phyloP scores from a whole-genome alignment of 2,797 vertebrate species.

The Pangasius krempfi region DNA sequence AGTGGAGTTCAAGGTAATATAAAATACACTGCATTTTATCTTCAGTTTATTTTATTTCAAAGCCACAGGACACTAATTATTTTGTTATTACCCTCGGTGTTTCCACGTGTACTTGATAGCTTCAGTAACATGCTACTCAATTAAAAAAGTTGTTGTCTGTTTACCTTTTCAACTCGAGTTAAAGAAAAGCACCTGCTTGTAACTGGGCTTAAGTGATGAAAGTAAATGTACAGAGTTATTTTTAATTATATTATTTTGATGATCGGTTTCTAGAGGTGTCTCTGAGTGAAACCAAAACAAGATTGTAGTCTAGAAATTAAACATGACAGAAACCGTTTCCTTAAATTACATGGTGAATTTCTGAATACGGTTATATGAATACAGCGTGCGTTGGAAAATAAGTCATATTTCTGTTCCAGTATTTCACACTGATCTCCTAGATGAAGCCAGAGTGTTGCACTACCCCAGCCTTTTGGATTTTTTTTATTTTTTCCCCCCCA shows the following conservation, averaged over 20 bases:
- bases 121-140: not conserved
- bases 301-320: not conserved
- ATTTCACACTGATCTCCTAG: no score
- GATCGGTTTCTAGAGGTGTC: no score
- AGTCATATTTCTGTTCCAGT: no score
- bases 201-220: not conserved
- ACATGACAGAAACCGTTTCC: not conserved
- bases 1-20: slow-evolving; percentile 93
- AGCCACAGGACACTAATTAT: not conserved
- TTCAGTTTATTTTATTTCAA: not conserved
- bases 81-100: not conserved
- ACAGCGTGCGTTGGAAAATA: no score
- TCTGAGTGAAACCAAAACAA: not conserved
- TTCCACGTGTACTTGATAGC: not conserved
- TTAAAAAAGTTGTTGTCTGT: not conserved
- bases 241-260: no score
- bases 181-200: not conserved
- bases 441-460: not conserved
- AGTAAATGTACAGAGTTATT: not conserved
- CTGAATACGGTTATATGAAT: no score
- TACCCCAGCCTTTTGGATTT: not conserved
- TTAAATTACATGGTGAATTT: no score
- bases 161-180: not conserved
- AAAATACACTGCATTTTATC: not conserved
- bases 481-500: not conserved